Conservation (phyloP, 2,888 invertebrate genomes). For the Diarsia brunnea region DNA sequence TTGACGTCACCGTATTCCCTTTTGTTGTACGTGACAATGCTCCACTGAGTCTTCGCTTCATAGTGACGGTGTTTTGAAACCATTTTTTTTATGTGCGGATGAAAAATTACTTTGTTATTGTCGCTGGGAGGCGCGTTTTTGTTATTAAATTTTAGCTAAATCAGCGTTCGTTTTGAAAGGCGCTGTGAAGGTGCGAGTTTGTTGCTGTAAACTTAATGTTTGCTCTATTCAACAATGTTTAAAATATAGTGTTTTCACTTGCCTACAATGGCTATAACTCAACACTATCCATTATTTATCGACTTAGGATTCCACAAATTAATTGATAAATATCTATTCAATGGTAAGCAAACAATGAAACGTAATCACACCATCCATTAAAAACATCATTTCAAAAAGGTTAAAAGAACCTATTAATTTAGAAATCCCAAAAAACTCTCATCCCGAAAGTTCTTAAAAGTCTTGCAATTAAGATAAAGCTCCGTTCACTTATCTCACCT, state of each 20-base stretch:
- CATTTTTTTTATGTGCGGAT: constrained; percentile 76
- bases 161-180: constrained; percentile 52
- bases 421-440: constrained; percentile 18
- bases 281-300: neutral
- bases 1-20: constrained; percentile 77
- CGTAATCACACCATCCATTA: neutral
- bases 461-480: constrained; percentile 64
- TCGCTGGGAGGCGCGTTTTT: constrained; percentile 47
- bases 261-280: neutral
- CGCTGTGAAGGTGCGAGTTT: constrained; percentile 27
- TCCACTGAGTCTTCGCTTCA: constrained; percentile 78
- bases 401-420: constrained; percentile 7
- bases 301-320: neutral
- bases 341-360: neutral
- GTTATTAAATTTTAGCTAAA: constrained; percentile 64
- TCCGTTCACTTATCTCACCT: constrained; percentile 64
- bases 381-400: neutral
- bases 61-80: constrained; percentile 77
- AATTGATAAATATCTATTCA: neutral
- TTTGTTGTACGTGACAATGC: constrained; percentile 83
- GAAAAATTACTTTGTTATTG: constrained; percentile 86
- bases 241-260: neutral
- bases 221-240: constrained; percentile 2
- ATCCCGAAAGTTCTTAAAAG: constrained; percentile 49
- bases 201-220: neutral